phyloP scores from a whole-genome alignment of 2,888 invertebrate genomes.

The Platypus cylindrus region DNA sequence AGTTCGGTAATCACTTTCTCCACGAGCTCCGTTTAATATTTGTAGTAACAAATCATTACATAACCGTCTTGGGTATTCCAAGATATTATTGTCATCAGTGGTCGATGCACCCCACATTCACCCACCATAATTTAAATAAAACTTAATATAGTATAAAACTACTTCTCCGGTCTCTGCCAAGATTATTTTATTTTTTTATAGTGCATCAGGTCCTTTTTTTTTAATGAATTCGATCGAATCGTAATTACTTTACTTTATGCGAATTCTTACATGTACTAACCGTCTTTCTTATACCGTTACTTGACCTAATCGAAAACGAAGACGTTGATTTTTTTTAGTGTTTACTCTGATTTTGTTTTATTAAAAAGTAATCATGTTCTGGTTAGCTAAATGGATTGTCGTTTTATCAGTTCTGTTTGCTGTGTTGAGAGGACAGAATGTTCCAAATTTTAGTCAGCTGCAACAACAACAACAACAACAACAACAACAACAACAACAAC shows the following conservation, averaged over 20 bases:
- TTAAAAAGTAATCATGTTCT: conserved; percentile 21
- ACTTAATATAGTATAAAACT: no score
- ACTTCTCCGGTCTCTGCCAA: no score
- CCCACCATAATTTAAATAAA: no score
- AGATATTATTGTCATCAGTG: conserved; percentile 10
- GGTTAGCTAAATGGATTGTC: conserved; percentile 42
- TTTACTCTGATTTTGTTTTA: conserved; percentile 1
- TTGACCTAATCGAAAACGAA: conserved; percentile 10
- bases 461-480: no score
- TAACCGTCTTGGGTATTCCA: conserved; percentile 14
- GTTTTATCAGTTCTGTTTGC: conserved; percentile 39
- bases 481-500: no score
- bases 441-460: conserved; percentile 19
- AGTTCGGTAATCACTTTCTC: conserved; percentile 13
- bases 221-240: no score
- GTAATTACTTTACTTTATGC: no score
- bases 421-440: conserved; percentile 41
- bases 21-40: no score
- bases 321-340: conserved; percentile 2
- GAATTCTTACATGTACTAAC: conserved; percentile 10
- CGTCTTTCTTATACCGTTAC: conserved; percentile 11
- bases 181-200: no score
- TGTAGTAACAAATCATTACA: conserved; percentile 13
- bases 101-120: conserved; percentile 9
- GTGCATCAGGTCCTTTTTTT: no score